These are phyloP conservation scores for Habrosyne pyritoides DNA, from an alignment of 2,888 invertebrate genomes.

Conservation along the genomic window DNA sequence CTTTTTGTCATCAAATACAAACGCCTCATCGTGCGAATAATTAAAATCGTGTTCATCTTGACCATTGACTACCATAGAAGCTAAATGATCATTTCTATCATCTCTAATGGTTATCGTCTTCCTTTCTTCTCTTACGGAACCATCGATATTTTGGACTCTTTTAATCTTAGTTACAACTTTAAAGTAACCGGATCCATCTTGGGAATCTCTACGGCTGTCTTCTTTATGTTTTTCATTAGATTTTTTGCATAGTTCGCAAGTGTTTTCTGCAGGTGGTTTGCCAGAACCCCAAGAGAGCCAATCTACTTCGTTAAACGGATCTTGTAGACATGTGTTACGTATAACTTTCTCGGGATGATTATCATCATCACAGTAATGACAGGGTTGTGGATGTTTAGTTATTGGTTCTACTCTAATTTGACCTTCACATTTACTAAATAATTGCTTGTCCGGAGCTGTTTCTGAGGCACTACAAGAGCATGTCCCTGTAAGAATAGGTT, in stretches of 20 bases:
- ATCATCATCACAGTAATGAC: slow-evolving; percentile 12
- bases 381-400: slow-evolving; percentile 4
- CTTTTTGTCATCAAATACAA: slow-evolving; percentile 17
- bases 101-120: slow-evolving; percentile 37
- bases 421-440: slow-evolving; percentile 8
- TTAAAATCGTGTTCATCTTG: slow-evolving; percentile 21
- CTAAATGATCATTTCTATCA: slow-evolving; percentile 35
- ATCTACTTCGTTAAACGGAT: not conserved
- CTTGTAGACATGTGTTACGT: slow-evolving; percentile 12
- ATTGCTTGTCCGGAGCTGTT: slow-evolving; percentile 8
- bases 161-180: slow-evolving; percentile 46
- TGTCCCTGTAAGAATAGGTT: slow-evolving; percentile 10
- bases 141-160: slow-evolving; percentile 42
- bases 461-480: slow-evolving; percentile 12
- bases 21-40: not conserved
- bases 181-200: slow-evolving; percentile 28
- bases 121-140: slow-evolving; percentile 44
- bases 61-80: slow-evolving; percentile 23
- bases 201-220: slow-evolving; percentile 4
- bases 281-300: not conserved
- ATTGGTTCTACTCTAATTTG: slow-evolving; percentile 1
- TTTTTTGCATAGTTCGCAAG: slow-evolving; percentile 12
- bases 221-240: slow-evolving; percentile 5
- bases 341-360: not conserved
- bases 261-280: slow-evolving; percentile 7